phyloP scores from a whole-genome alignment of 2,797 vertebrate species.

The Oryzias dopingdopingensis region DNA sequence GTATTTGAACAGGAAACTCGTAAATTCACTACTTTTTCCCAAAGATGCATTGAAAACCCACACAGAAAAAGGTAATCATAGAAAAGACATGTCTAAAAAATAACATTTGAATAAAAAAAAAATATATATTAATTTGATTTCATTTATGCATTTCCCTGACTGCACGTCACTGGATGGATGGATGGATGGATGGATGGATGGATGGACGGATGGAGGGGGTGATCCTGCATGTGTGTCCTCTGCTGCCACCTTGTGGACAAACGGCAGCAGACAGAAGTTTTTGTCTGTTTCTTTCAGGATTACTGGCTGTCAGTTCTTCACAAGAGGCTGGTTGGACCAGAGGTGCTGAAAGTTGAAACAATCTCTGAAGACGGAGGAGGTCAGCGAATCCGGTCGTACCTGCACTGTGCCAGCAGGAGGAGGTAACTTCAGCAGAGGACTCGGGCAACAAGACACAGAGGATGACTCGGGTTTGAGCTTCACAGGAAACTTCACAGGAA shows the following conservation, averaged over 20 bases:
- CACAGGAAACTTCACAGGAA: neutral
- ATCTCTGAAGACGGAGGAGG: constrained; percentile 10
- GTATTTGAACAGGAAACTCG: too few relatives aligned
- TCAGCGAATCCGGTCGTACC: constrained; percentile 81
- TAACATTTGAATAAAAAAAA: too few relatives aligned
- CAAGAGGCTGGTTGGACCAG: constrained; percentile 88
- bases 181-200: too few relatives aligned
- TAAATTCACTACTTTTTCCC: too few relatives aligned
- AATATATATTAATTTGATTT: too few relatives aligned
- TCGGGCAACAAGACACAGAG: neutral
- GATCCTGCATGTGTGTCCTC: too few relatives aligned
- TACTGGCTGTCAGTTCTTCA: constrained; percentile 93
- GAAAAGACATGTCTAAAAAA: too few relatives aligned
- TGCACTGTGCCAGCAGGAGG: constrained; percentile 85
- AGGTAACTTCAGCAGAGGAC: constrained; percentile 70
- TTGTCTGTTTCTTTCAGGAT: constrained; percentile 74
- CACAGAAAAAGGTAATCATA: too few relatives aligned
- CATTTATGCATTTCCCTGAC: too few relatives aligned
- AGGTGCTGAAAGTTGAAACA: constrained; percentile 73
- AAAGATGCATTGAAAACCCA: too few relatives aligned
- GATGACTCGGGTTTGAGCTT: neutral
- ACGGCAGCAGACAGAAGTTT: neutral
- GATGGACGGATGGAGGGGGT: too few relatives aligned
- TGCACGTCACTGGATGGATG: too few relatives aligned
- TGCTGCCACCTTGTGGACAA: neutral